A percentile compares a stretch with the other conserved stretches of the same genome.
Conservation (phyloP, 1,140 invertebrate species). For the Zophobas atratus region DNA sequence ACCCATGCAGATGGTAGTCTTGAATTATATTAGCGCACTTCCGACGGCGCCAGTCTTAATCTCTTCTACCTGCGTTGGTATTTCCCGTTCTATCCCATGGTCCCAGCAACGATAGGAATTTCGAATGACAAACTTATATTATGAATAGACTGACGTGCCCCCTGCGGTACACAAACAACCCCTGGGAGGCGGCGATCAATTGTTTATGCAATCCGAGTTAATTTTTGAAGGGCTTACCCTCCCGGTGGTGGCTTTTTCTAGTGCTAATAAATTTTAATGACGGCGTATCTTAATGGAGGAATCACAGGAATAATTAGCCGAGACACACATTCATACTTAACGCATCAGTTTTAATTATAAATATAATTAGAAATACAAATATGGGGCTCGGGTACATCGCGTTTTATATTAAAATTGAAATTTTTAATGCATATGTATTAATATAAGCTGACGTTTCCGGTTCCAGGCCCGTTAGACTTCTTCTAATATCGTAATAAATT, state of each 20-base stretch:
- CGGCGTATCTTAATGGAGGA: background rate
- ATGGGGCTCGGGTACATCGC: background rate
- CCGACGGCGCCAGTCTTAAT: slow-evolving; percentile 55
- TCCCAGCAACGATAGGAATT: slow-evolving; percentile 55
- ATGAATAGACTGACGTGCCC: slow-evolving; percentile 53
- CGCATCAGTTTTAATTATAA: slow-evolving; percentile 27
- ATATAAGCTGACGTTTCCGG: slow-evolving; percentile 42
- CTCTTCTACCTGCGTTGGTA: slow-evolving; percentile 49
- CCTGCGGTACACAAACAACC: slow-evolving; percentile 35
- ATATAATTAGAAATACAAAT: slow-evolving; percentile 28
- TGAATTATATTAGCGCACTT: slow-evolving; percentile 54
- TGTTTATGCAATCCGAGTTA: slow-evolving; percentile 36
- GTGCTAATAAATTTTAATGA: too few relatives aligned
- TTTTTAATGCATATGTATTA: slow-evolving; percentile 44
- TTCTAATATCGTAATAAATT: slow-evolving; percentile 40
- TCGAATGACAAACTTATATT: slow-evolving; percentile 54
- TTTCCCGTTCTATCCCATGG: slow-evolving; percentile 45
- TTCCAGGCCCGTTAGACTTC: slow-evolving; percentile 21
- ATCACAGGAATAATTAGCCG: background rate
- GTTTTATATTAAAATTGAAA: slow-evolving; percentile 33
- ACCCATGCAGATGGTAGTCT: slow-evolving; percentile 46
- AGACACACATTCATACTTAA: slow-evolving; percentile 5
- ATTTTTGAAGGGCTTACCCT: slow-evolving; percentile 6
- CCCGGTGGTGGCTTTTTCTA: background rate
- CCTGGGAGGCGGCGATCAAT: slow-evolving; percentile 41